Base-by-base conservation (phyloP, 2,888 invertebrate species). In the Diogma glabrata region DNA sequence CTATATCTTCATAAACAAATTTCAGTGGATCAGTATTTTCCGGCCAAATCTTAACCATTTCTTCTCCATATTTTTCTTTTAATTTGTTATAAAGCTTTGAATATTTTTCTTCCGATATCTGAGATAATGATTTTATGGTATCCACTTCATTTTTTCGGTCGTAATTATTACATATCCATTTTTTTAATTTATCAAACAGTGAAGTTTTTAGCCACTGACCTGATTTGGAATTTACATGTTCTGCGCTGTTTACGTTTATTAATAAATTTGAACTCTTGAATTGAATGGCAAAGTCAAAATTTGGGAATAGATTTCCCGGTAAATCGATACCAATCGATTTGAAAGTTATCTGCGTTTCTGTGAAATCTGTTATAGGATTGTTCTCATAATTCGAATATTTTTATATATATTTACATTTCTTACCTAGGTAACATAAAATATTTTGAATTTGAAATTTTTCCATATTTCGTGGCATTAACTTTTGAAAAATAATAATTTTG, bases 1-100 rank as follows among this genome's bases (percentile, higher is more conserved):
- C 93, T 56, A 99, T 76, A 68, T 99, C 97, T 75, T 99, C 97
- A 72, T 87, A 92, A 1, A 99, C 89, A 74, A 87, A 95, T 69
- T 97, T 99, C 47, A 81, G 71, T 14, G 97, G 92, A 69, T 97
- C 92, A 6, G 97, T 97, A 55, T 79, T 83, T 70, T 94, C 93
- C 5, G 87, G 81, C 96, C 96, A 97, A 55, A 81, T 79, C 81
- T 83, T 74, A 9, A 87, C 78, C 64, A 90, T 76, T 54, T 79
- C 72, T 52, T 75, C 72, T 0, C 86, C 87, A 76, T 93, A 88
- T 66, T 84, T 89, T 2, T 72, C 62, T 65, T 93, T 93, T 8
- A 94, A 68, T 20, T 75, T 61, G 60, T 81, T 79, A 63, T 93
- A 93, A 53, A 82, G 72, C 22, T 66, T 62, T 60, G 79, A 80